Evolutionary conservation across 2,797 vertebrate species (phyloP).

Genomic region (Uromys caudimaculatus): DNA sequence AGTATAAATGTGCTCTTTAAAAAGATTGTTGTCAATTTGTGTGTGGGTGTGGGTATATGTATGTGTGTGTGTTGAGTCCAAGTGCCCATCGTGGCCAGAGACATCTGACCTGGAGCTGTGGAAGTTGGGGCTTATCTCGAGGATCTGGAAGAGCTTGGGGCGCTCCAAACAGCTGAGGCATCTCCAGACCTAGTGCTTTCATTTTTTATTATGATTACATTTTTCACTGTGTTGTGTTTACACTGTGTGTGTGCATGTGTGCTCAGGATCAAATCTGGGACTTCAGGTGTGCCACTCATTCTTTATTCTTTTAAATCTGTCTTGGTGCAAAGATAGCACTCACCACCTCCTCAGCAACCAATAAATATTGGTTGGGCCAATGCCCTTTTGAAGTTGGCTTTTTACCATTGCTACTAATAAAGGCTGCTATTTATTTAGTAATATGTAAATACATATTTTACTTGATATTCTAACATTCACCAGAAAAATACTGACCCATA

Average conservation of each 20-base stretch:
- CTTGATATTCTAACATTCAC: not conserved
- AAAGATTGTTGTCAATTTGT: not conserved
- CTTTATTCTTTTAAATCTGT: constrained; percentile 23
- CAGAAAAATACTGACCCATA: not conserved
- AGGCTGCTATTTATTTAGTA: constrained; percentile 45
- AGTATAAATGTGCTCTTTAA: not conserved
- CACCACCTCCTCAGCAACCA: constrained; percentile 1
- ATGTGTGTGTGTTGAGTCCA: not conserved
- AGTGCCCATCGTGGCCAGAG: not conserved
- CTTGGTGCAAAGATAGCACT: constrained; percentile 39
- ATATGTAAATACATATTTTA: constrained; percentile 15
- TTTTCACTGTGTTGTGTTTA: constrained; percentile 31
- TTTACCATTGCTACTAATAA: constrained; percentile 31
- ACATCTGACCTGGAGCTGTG: not conserved
- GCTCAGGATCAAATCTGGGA: not conserved
- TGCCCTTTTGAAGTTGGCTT: constrained; percentile 43
- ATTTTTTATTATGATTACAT: not conserved
- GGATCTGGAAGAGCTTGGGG: not conserved
- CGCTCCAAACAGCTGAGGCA: not conserved
- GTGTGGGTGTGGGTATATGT: no score
- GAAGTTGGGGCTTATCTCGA: not conserved
- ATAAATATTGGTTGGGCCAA: constrained; percentile 17
- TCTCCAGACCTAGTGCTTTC: not conserved
- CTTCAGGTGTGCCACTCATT: not conserved
- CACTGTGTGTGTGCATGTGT: not conserved